Percentiles rank a stretch among this genome's conserved stretches.
Evolutionary conservation across 2,113 vertebrate genomes (phyloP).

Genomic region (Psilopogon haemacephalus): DNA sequence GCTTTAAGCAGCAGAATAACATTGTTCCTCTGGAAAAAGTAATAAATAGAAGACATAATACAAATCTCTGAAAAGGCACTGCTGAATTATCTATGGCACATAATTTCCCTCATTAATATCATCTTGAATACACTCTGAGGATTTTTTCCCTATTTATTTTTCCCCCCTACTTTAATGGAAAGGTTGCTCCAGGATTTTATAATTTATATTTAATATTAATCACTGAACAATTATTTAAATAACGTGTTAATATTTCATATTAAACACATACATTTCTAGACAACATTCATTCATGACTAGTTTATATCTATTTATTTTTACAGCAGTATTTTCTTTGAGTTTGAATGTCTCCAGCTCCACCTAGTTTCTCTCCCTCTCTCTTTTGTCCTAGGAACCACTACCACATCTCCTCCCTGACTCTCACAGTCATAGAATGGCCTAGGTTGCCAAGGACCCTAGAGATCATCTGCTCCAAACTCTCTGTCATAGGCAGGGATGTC

Average conservation of each 20-base stretch:
- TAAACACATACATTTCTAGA: not conserved
- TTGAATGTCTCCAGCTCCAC: not conserved
- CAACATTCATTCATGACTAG: not conserved
- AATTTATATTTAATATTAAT: not conserved
- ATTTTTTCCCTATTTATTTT: not conserved
- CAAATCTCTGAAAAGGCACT: not conserved
- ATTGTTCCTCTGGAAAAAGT: not conserved
- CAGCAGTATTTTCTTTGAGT: not conserved
- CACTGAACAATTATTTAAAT: not conserved
- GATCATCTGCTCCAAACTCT: too few relatives aligned
- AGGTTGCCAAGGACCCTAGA: too few relatives aligned
- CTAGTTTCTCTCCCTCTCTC: not conserved
- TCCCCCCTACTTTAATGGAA: not conserved
- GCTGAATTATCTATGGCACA: not conserved
- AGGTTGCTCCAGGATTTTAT: not conserved
- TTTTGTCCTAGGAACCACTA: not conserved
- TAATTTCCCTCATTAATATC: not conserved
- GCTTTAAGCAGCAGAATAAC: not conserved
- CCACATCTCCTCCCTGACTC: not conserved
- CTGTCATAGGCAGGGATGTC: too few relatives aligned
- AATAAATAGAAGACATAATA: not conserved
- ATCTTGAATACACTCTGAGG: rapidly evolving
- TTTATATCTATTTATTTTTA: not conserved
- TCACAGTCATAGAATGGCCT: too few relatives aligned
- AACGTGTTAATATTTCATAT: not conserved